These are phyloP conservation scores for Scaptomyza tumidula DNA, from an alignment of 2,888 invertebrate species.

Conservation along the genomic window DNA sequence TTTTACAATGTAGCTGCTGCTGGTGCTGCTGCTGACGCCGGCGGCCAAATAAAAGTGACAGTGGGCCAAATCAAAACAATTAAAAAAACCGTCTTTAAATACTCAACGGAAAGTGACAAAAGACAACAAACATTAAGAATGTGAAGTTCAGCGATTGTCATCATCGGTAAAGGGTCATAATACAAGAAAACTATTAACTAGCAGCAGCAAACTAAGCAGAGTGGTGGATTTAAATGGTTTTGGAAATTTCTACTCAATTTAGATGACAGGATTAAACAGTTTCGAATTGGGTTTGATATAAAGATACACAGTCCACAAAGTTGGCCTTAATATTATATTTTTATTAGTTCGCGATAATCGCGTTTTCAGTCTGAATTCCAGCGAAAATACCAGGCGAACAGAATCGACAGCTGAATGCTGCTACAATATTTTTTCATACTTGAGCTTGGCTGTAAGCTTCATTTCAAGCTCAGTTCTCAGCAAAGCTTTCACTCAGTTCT, in stretches of 20 bases:
- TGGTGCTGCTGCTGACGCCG: constrained; percentile 16
- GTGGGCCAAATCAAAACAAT: constrained; percentile 57
- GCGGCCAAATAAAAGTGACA: constrained; percentile 67
- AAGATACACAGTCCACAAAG: background rate
- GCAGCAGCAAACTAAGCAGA: too few species aligned
- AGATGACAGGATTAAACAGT: background rate
- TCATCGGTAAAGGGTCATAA: constrained; percentile 5
- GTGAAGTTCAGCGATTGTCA: constrained; percentile 6
- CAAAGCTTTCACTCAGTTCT: background rate
- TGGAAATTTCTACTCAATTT: background rate
- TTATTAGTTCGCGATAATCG: background rate
- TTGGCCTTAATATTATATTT: background rate
- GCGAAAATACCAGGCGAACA: background rate
- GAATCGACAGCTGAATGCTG: background rate
- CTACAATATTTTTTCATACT: background rate
- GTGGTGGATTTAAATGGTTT: background rate
- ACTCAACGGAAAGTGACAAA: constrained; percentile 42
- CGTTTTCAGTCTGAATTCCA: background rate
- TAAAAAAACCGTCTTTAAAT: constrained; percentile 55
- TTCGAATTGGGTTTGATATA: too few species aligned
- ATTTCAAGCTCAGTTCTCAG: too few species aligned
- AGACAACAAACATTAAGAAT: constrained; percentile 23
- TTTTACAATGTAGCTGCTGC: constrained; percentile 57
- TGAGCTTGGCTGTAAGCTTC: too few species aligned
- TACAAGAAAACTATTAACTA: background rate